These are phyloP conservation scores for Aquatica leii DNA, from an alignment of 2,888 invertebrate genomes.

Conservation along the genomic window DNA sequence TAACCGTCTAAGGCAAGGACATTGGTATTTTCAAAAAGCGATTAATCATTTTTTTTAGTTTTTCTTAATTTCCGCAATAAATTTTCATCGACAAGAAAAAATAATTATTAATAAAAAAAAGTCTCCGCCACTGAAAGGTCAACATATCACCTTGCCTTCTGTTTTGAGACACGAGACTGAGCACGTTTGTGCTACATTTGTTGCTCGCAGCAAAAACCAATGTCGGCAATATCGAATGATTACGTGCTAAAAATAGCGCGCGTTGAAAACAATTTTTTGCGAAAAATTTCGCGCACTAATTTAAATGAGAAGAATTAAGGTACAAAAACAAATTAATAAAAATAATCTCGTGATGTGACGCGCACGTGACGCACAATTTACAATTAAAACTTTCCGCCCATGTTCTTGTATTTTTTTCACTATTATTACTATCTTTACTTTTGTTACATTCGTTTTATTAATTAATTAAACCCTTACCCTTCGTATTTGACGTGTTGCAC, in stretches of 20 bases:
- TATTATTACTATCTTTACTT: too few species aligned
- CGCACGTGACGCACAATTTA: constrained; percentile 31
- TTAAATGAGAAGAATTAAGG: background rate
- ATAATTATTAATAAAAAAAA: too few species aligned
- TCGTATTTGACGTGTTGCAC: constrained; percentile 65
- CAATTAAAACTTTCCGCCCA: constrained; percentile 25
- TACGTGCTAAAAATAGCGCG: constrained; percentile 7
- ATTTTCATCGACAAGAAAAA: too few species aligned
- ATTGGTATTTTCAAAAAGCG: too few species aligned
- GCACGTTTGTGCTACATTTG: constrained; percentile 24
- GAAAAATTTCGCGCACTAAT: background rate
- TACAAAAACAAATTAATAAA: constrained; percentile 21
- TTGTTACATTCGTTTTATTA: background rate
- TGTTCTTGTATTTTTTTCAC: constrained; percentile 3
- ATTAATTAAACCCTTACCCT: constrained; percentile 58
- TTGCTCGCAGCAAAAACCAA: constrained; percentile 5
- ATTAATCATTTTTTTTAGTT: too few species aligned
- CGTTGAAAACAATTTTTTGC: background rate
- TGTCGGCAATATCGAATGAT: background rate
- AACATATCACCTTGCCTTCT: constrained; percentile 14
- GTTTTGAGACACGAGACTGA: constrained; percentile 22
- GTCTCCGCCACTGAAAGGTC: constrained; percentile 20
- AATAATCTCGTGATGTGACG: constrained; percentile 26
- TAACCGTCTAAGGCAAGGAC: too few species aligned
- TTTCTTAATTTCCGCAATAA: too few species aligned